Evolutionary conservation across 2,113 vertebrate genomes (phyloP).

Genomic region (Marcusenius ussheri): DNA sequence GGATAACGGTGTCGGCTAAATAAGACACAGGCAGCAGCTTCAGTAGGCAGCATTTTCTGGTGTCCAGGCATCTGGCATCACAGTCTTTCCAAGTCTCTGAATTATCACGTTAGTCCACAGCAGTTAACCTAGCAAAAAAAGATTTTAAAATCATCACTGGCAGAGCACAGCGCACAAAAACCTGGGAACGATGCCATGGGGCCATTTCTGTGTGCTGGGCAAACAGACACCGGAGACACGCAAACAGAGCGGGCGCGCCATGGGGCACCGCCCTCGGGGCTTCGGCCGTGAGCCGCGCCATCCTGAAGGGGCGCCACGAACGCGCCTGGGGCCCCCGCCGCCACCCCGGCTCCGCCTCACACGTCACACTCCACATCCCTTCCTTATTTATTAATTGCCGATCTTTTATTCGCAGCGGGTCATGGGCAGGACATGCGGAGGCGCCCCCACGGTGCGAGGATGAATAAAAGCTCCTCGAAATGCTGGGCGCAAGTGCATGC

Average conservation of each 20-base stretch:
- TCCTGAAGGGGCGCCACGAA: neutral
- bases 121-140: neutral
- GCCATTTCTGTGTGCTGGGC: conserved; percentile 30
- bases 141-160: neutral
- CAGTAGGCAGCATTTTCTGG: neutral
- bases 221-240: conserved; percentile 33
- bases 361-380: neutral
- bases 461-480: neutral
- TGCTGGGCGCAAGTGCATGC: neutral
- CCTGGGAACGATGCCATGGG: conserved; percentile 29
- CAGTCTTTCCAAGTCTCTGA: neutral
- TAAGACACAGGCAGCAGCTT: neutral
- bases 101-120: neutral
- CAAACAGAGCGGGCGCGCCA: neutral
- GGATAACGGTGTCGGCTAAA: neutral
- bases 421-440: neutral
- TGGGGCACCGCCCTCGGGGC: conserved; percentile 8
- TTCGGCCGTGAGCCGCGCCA: neutral
- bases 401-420: neutral
- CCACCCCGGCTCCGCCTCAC: neutral
- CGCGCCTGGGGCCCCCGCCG: neutral
- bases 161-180: neutral
- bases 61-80: neutral
- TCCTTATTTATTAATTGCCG: neutral
- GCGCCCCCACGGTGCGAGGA: neutral